These are phyloP conservation scores for Haemorhous mexicanus DNA, from an alignment of 2,113 vertebrate species.

Conservation along the genomic window DNA sequence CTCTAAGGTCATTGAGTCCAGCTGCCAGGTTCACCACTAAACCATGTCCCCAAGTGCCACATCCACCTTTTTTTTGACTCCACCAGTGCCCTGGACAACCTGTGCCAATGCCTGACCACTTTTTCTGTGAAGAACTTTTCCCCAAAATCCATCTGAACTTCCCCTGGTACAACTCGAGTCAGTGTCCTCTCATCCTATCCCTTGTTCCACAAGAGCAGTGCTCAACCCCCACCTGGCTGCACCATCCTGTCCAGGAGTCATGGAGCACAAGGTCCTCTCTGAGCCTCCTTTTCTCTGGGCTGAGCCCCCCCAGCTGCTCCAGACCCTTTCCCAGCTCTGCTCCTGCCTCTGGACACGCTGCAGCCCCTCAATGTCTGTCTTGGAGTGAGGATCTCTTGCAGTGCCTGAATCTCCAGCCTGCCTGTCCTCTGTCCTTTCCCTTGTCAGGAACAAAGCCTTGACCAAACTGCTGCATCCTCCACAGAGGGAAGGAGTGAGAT, in stretches of 20 bases:
- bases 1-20: not conserved
- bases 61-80: not conserved
- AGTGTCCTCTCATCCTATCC: not conserved
- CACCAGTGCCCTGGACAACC: not conserved
- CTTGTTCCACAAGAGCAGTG: not conserved
- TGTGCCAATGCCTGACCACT: not conserved
- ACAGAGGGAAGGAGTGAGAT: not conserved
- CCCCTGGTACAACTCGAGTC: not conserved
- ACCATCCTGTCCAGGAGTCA: not conserved
- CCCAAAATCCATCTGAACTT: not conserved
- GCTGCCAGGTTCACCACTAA: not conserved
- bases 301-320: not conserved
- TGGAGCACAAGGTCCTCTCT: not conserved
- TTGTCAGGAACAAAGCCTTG: not conserved
- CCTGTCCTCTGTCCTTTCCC: not conserved
- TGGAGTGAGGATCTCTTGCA: not conserved
- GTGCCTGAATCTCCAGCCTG: not conserved
- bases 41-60: not conserved
- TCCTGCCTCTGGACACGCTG: fast-evolving
- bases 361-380: not conserved
- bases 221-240: not conserved
- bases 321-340: not conserved
- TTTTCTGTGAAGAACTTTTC: not conserved
- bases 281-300: not conserved
- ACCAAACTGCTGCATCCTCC: not conserved